Conservation (phyloP, 2,797 vertebrate genomes). For the Halcyon chelicuti region DNA sequence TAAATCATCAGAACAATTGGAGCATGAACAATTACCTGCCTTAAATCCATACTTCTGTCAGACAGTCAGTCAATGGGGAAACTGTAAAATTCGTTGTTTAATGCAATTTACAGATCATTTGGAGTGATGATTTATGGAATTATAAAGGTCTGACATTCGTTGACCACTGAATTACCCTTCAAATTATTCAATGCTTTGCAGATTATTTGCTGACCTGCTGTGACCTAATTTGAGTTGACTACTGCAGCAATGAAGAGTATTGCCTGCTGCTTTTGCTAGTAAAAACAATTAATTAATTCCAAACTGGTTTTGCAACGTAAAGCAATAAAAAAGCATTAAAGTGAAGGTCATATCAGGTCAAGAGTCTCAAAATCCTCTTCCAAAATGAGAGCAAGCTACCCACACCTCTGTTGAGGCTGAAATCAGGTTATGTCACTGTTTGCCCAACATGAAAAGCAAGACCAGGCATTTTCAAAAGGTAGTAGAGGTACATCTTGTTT, state of each 20-base stretch:
- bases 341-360: background rate
- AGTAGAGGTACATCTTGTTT: background rate
- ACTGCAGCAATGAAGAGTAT: background rate
- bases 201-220: conserved; percentile 59
- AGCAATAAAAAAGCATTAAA: background rate
- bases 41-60: conserved; percentile 47
- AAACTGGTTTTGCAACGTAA: conserved; percentile 1
- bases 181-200: conserved; percentile 78
- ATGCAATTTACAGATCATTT: conserved; percentile 50
- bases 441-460: background rate
- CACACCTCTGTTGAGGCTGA: background rate
- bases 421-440: background rate
- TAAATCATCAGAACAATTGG: conserved; percentile 44
- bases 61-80: conserved; percentile 40
- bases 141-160: conserved; percentile 61
- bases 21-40: background rate
- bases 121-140: conserved; percentile 66
- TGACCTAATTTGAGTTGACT: conserved; percentile 6
- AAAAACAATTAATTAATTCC: conserved; percentile 13
- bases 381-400: background rate
- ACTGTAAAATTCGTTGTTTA: conserved; percentile 31
- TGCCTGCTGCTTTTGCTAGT: background rate
- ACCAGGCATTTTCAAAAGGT: background rate
- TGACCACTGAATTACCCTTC: conserved; percentile 70
- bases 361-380: background rate